Evolutionary conservation across 2,113 vertebrate species (phyloP), one percentile per base, ranked within the genome.

Genomic region (Eidolon helvum): DNA sequence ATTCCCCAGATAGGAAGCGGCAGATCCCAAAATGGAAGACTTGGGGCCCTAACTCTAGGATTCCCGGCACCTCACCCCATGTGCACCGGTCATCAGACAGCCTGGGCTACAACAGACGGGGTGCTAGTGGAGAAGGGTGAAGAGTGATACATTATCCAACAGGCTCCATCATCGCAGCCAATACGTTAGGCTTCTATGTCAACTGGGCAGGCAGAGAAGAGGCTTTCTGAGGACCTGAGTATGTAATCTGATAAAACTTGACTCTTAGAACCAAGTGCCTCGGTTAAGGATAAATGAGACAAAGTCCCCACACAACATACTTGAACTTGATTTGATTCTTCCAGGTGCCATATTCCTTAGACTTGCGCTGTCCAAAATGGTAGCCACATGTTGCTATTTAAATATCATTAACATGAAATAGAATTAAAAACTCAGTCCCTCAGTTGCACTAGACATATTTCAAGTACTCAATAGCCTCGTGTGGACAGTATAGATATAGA

Each of bases 361-460:
- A 77, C 30, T 2, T 72, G 26, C 15, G 50, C 50, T 74, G 24
- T 65, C 35, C 30, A 87, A 96, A 91, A 88, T 45, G 61, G 53
- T 24, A 63, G 61, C 50, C 50, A 71, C 2, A 4, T 30, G 43
- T 53, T 15, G 9, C 72, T 80, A 71, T 69, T 85, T 66, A 57
- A 28, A 82, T 71, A 61, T 50, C 87, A 83, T 61, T 53, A 72
- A 88, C 77, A 91, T 78, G 22, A 86, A 92, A 92, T 4, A 48
- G 79, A 94, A 94, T 80, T 0, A 83, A 55, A 89, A 57, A 19
- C n/a, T 40, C 6, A 55, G 30, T 48, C 35, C 35, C 40, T 85
- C n/a, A 6, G 26, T 43, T 45, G 30, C 28, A 30, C 24, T 45
- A 40, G 28, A 2, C 33, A n/a, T 40, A 21, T 55, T 33, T 80